Percentiles rank a stretch among this genome's conserved stretches.
Conservation (phyloP, 2,888 invertebrate genomes). For the Zonitis immaculata region DNA sequence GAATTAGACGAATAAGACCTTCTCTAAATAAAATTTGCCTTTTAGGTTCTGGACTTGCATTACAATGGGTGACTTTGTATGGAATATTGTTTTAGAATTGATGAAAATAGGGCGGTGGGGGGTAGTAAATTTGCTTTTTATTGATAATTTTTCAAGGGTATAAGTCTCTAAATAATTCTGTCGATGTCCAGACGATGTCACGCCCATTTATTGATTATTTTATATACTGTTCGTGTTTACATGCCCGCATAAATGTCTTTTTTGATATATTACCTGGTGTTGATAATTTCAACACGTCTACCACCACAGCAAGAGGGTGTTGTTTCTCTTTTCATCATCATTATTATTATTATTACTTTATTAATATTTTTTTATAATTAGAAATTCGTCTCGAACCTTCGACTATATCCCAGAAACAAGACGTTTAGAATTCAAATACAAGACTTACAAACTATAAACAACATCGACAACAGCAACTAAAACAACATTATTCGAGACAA, state of each 20-base stretch:
- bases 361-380: too few relatives aligned
- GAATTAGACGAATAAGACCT: too few relatives aligned
- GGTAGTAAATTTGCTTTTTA: too few relatives aligned
- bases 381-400: not conserved
- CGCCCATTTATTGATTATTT: conserved; percentile 1
- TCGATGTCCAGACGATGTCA: not conserved
- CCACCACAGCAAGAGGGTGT: not conserved
- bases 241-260: not conserved
- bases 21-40: too few relatives aligned
- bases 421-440: not conserved
- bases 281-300: not conserved
- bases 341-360: too few relatives aligned
- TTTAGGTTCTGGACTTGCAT: too few relatives aligned
- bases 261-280: not conserved
- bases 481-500: too few relatives aligned
- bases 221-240: not conserved
- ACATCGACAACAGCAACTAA: not conserved
- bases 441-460: not conserved
- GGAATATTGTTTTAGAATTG: too few relatives aligned
- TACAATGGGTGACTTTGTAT: too few relatives aligned
- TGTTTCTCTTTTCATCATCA: not conserved
- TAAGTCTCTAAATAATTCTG: not conserved
- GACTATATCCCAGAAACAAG: not conserved
- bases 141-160: too few relatives aligned
- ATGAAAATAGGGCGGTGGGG: too few relatives aligned